Base-by-base conservation (phyloP, 1,140 invertebrate species). In the Drosophila arizonae region DNA sequence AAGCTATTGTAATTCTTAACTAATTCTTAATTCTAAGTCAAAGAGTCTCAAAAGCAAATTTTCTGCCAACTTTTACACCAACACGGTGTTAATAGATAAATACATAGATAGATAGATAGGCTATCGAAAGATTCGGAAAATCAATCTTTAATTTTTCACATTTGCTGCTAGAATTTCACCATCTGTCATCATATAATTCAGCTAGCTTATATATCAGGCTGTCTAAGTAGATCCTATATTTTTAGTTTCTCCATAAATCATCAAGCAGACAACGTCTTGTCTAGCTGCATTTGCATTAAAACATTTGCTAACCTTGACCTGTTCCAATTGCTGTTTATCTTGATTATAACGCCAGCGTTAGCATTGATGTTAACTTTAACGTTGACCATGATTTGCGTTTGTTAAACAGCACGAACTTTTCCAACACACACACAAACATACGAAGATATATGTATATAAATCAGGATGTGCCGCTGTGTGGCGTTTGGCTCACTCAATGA, bases 331-430 rank as follows among this genome's bases (percentile, higher is more conserved):
- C 48, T 63, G 63, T 65, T 75, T 69, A 54, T 76, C 86, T 70
- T 72, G 60, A 71, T 86, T 81, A 86, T 81, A 67, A 61, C 68
- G 80, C 45, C 5, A 39, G 10, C 10, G 21, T 43, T 43, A 45
- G 21, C 17, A 13, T 39, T 39, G 36, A 17, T 6, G 43, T 17
- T 46, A 46, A 46, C 17, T 21, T 26, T 33, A 60, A 30, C 15
- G 10, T 72, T 79, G 66, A 52, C 76, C 62, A 74, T 84, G 77
- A 84, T 84, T 80, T 84, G 67, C 80, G 72, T 70, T 70, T 50
- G 65, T 46, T 58, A 24, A 69, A 11, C 26, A 45, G 15, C 26
- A 10, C 4, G 77, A 84, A 77, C 65, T 84, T 85, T 77, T 73
- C n/a, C 4, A 30, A 30, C 21, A 24, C 21, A 24, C 21, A 15